A percentile compares a stretch with the other conserved stretches of the same genome.
Evolutionary conservation across 2,797 vertebrate species (phyloP).

Genomic region (Enteromius thamalakanensis): DNA sequence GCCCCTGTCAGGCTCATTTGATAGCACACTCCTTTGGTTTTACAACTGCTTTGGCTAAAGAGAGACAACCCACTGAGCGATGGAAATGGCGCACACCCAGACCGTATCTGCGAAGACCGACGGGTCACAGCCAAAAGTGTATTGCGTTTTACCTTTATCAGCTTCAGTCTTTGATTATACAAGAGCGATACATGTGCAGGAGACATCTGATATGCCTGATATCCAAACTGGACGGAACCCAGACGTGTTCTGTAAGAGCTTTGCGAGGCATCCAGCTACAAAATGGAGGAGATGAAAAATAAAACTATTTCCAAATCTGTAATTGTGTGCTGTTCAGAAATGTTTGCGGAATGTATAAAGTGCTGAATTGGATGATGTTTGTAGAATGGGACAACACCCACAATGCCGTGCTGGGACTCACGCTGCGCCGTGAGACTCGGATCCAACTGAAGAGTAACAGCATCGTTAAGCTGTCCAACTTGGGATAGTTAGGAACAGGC

Average conservation of each 20-base stretch:
- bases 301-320: constrained; percentile 40
- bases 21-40: constrained; percentile 51
- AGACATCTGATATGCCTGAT: constrained; percentile 27
- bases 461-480: constrained; percentile 52
- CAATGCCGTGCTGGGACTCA: constrained; percentile 54
- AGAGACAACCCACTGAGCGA: constrained; percentile 47
- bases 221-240: constrained; percentile 32
- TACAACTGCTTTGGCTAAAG: constrained; percentile 51
- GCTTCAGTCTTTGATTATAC: constrained; percentile 40
- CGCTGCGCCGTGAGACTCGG: constrained; percentile 52
- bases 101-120: constrained; percentile 22
- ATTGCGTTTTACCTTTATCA: constrained; percentile 45
- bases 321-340: constrained; percentile 38
- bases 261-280: constrained; percentile 33
- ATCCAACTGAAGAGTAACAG: constrained; percentile 59
- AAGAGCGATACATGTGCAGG: constrained; percentile 27
- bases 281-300: constrained; percentile 25
- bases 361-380: constrained; percentile 46
- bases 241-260: constrained; percentile 25
- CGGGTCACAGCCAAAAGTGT: constrained; percentile 39
- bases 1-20: constrained; percentile 52
- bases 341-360: constrained; percentile 45
- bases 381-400: constrained; percentile 56
- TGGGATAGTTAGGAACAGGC: constrained; percentile 49
- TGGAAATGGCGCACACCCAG: constrained; percentile 31